These are phyloP conservation scores for Drosophila basisetae DNA, from an alignment of 2,888 invertebrate species.

Conservation along the genomic window DNA sequence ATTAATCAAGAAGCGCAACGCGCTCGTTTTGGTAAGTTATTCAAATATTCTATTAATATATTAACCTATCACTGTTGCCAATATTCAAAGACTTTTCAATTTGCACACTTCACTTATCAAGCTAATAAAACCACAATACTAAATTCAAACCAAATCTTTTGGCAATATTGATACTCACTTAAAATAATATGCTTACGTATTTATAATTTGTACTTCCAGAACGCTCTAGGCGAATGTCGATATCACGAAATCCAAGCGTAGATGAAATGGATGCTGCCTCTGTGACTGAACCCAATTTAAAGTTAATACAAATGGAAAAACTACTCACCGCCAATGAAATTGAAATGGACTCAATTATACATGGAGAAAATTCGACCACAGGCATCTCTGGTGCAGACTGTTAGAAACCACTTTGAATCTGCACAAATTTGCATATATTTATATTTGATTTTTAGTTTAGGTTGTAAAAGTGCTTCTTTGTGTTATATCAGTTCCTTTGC, in stretches of 20 bases:
- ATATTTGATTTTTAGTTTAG: slow-evolving; percentile 34
- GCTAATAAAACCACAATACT: not conserved
- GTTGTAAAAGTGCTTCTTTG: slow-evolving; percentile 38
- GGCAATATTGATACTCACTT: not conserved
- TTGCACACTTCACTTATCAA: not conserved
- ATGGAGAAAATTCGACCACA: slow-evolving; percentile 75
- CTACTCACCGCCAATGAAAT: slow-evolving; percentile 79
- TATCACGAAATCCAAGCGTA: slow-evolving; percentile 34
- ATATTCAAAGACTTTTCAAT: not conserved
- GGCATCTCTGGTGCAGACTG: slow-evolving; percentile 77
- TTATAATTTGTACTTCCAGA: slow-evolving; percentile 50
- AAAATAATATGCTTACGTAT: not conserved
- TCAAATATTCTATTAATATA: too few species aligned
- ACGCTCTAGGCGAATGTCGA: slow-evolving; percentile 72
- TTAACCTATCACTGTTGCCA: too few species aligned
- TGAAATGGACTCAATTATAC: slow-evolving; percentile 84
- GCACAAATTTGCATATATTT: not conserved
- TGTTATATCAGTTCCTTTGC: slow-evolving; percentile 70
- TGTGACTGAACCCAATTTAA: slow-evolving; percentile 72
- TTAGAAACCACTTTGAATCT: slow-evolving; percentile 24
- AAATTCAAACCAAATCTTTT: not conserved
- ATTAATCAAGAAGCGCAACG: slow-evolving; percentile 91
- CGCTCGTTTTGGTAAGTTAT: slow-evolving; percentile 85
- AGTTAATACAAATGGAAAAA: slow-evolving; percentile 81
- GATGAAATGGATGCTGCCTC: slow-evolving; percentile 58